Percentiles rank a stretch among this genome's conserved stretches.
phyloP scores from a whole-genome alignment of 2,113 vertebrate genomes.

The Jacana jacana region DNA sequence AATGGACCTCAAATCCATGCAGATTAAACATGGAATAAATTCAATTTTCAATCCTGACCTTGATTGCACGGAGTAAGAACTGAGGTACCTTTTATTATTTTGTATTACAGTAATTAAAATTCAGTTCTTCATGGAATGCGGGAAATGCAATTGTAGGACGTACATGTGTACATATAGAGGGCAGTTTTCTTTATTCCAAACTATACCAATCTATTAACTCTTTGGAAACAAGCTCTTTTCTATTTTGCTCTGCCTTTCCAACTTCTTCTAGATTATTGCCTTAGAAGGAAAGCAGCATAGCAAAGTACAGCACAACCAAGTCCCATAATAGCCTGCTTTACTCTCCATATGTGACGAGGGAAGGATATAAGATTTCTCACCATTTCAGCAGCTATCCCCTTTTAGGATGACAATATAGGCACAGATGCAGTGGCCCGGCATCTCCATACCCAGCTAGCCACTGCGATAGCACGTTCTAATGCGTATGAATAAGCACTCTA shows the following conservation, averaged over 20 bases:
- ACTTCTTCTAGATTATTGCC: background rate
- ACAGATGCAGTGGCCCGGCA: background rate
- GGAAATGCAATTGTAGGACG: background rate
- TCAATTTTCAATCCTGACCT: background rate
- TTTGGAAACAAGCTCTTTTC: background rate
- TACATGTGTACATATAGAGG: background rate
- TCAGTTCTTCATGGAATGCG: background rate
- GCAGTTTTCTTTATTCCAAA: background rate
- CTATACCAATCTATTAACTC: background rate
- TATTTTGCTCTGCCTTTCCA: background rate
- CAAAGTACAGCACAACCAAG: background rate
- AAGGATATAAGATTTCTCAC: background rate
- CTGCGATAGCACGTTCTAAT: background rate
- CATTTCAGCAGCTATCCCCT: background rate
- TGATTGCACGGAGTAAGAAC: background rate
- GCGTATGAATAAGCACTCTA: background rate
- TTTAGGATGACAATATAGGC: background rate
- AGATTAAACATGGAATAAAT: background rate
- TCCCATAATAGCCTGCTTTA: background rate
- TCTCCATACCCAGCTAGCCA: background rate
- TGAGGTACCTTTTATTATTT: background rate
- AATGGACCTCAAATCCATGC: background rate
- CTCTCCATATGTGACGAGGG: background rate
- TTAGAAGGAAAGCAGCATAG: background rate
- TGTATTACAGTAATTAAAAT: background rate